These are phyloP conservation scores for Leptopterna dolabrata DNA, from an alignment of 2,888 invertebrate genomes.

Conservation along the genomic window DNA sequence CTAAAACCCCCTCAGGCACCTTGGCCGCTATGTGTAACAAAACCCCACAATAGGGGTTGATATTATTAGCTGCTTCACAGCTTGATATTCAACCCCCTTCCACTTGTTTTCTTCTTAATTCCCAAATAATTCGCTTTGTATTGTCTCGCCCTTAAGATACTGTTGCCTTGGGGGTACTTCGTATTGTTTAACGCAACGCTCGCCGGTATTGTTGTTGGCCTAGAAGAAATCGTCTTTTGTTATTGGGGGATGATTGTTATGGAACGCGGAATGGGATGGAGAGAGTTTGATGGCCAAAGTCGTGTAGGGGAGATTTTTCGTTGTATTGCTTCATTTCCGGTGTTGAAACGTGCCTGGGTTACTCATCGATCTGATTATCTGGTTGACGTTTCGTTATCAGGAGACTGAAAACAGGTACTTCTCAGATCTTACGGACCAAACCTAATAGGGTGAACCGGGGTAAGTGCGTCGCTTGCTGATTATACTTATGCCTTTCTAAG, in stretches of 20 bases:
- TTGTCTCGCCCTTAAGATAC: not conserved
- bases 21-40: not conserved
- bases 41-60: not conserved
- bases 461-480: no score
- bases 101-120: not conserved
- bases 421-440: no score
- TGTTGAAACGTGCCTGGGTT: not conserved
- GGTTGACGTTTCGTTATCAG: no score
- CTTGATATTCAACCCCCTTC: not conserved
- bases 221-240: slow-evolving; percentile 3
- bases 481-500: no score
- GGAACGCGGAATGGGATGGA: not conserved
- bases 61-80: not conserved
- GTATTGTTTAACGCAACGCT: not conserved
- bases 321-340: not conserved
- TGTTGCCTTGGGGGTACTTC: not conserved
- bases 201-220: not conserved
- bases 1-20: not conserved
- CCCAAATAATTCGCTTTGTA: not conserved
- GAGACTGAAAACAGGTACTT: no score
- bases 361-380: not conserved
- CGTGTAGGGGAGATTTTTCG: not conserved
- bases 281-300: not conserved
- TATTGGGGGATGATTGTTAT: not conserved
- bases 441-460: no score